Percentiles rank a stretch among this genome's conserved stretches.
Evolutionary conservation across 2,888 invertebrate species (phyloP).

Genomic region (Drosophila kuntzei): DNA sequence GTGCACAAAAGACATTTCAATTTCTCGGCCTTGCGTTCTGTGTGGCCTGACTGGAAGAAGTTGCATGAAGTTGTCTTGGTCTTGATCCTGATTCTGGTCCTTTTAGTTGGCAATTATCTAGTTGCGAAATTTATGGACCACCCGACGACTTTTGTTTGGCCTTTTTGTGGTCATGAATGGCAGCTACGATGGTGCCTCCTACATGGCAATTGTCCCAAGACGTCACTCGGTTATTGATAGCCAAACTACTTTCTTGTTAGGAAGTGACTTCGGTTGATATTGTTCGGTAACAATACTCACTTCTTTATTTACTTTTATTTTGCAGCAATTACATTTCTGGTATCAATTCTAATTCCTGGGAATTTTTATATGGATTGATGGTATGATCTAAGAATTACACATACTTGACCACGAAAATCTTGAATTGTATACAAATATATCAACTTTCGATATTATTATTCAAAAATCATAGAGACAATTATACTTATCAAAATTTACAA

Average conservation of each 20-base stretch:
- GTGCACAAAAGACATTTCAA: constrained; percentile 72
- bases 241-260: constrained; percentile 76
- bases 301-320: constrained; percentile 33
- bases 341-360: constrained; percentile 34
- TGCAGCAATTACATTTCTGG: constrained; percentile 23
- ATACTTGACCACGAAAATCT: neutral
- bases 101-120: constrained; percentile 64
- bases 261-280: constrained; percentile 55
- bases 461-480: too few relatives aligned
- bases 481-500: too few relatives aligned
- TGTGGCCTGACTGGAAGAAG: constrained; percentile 60
- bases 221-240: constrained; percentile 70
- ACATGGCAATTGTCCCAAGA: constrained; percentile 68
- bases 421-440: too few relatives aligned
- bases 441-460: too few relatives aligned
- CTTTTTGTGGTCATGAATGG: constrained; percentile 81
- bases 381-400: neutral
- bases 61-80: constrained; percentile 21
- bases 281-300: constrained; percentile 53
- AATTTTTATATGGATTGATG: constrained; percentile 32
- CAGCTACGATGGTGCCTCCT: constrained; percentile 61
- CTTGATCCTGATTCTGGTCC: constrained; percentile 13
- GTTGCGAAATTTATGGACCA: constrained; percentile 76
- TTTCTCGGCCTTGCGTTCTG: constrained; percentile 61
- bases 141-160: constrained; percentile 75